Evolutionary conservation across 37 sponge, comb jelly and placozoan genomes (phyloP).

Genomic region (Beroe forskalii): DNA sequence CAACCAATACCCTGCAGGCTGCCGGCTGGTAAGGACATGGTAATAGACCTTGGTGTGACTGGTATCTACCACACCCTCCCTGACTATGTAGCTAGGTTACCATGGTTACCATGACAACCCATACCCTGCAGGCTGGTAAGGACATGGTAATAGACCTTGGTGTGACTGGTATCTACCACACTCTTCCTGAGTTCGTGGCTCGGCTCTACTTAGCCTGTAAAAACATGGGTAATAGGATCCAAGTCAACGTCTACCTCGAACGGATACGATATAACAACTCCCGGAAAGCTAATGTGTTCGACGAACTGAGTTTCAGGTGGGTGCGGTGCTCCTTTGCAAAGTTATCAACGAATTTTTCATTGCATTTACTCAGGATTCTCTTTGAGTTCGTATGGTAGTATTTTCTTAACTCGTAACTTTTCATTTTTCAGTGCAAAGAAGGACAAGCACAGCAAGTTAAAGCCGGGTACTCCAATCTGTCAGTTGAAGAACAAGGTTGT

Average conservation of each 20-base stretch:
- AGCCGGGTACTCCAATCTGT: conserved; percentile 29
- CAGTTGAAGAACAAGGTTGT: conserved; percentile 32
- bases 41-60: conserved; percentile 25
- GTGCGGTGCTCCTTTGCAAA: neutral
- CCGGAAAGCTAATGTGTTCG: conserved; percentile 4
- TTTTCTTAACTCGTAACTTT: no score
- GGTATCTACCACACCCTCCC: conserved; percentile 44
- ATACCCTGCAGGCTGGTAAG: conserved; percentile 14
- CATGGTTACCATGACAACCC: no score
- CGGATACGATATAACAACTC: conserved; percentile 34
- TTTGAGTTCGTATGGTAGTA: no score
- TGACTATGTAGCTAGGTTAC: conserved; percentile 3
- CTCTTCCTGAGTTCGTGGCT: conserved; percentile 25
- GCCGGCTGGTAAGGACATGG: conserved; percentile 47
- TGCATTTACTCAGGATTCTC: no score
- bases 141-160: conserved; percentile 44
- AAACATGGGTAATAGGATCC: neutral
- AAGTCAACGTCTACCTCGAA: neutral
- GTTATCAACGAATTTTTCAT: no score
- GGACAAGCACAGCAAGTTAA: conserved; percentile 8
- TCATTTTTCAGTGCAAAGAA: conserved; percentile 39
- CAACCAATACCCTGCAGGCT: no score
- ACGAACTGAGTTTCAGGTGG: conserved; percentile 41
- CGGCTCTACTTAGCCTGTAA: neutral
- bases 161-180: conserved; percentile 37